Conservation (phyloP, 1,140 invertebrate genomes). For the Trinorchestia longiramus region DNA sequence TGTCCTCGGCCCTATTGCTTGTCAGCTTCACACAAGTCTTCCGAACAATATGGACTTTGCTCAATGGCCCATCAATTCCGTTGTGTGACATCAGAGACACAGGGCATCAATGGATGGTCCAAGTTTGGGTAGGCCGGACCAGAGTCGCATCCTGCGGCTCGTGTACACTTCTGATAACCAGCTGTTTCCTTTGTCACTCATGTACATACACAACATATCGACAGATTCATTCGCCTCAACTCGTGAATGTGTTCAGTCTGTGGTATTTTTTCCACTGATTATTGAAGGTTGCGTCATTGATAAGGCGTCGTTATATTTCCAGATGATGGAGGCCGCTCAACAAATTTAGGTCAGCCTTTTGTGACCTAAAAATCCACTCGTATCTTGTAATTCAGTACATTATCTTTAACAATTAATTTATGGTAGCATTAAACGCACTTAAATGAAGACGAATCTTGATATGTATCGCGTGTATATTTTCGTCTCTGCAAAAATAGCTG, state of each 20-base stretch:
- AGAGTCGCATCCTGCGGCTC: background rate
- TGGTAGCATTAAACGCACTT: background rate
- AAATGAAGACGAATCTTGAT: background rate
- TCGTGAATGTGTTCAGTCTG: background rate
- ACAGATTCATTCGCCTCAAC: background rate
- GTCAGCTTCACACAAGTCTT: constrained; percentile 6
- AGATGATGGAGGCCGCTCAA: background rate
- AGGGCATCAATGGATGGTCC: constrained; percentile 24
- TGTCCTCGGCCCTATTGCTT: background rate
- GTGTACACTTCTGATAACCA: background rate
- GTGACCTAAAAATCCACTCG: background rate
- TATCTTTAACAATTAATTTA: no score
- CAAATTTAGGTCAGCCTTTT: background rate
- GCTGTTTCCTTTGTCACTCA: background rate
- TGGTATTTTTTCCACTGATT: background rate
- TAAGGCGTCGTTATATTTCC: background rate
- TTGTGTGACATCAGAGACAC: constrained; percentile 12
- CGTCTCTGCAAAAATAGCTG: background rate
- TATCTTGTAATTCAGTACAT: background rate
- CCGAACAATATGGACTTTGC: constrained; percentile 30
- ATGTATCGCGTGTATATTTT: background rate
- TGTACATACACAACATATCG: background rate
- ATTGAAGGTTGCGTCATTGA: background rate
- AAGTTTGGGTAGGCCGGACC: background rate
- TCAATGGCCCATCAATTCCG: background rate